A percentile compares a stretch with the other conserved stretches of the same genome.
Conservation (phyloP, 1,140 invertebrate species). For the Neuroterus valhalla region DNA sequence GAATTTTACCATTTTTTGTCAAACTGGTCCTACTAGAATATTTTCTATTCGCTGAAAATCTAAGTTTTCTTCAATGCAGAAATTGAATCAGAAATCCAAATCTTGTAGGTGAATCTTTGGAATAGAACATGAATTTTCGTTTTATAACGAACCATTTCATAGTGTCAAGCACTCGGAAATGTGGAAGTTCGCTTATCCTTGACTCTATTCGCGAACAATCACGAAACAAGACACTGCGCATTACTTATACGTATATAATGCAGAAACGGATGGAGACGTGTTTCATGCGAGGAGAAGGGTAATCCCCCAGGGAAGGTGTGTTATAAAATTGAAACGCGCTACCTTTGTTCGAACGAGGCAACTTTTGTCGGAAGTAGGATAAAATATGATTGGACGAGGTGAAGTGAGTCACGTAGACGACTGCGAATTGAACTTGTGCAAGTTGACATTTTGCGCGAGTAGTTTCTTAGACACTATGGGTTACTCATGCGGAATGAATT, state of each 20-base stretch:
- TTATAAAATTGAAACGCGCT: constrained; percentile 65
- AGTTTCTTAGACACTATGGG: no score
- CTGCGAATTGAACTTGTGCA: background rate
- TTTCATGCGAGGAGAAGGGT: constrained; percentile 47
- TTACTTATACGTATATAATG: constrained; percentile 34
- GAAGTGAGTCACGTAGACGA: constrained; percentile 31
- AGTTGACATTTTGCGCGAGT: background rate
- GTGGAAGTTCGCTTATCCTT: background rate
- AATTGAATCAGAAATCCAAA: no score
- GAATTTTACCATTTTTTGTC: constrained; percentile 10
- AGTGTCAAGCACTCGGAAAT: no score
- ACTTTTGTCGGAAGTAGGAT: constrained; percentile 15
- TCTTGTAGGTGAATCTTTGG: no score
- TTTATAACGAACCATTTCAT: background rate
- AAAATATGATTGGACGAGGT: constrained; percentile 28
- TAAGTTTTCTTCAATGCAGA: no score
- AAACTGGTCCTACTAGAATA: background rate
- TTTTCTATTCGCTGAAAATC: no score
- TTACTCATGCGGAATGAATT: no score
- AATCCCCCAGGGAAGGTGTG: constrained; percentile 52
- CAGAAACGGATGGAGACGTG: constrained; percentile 33
- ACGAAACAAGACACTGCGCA: constrained; percentile 9
- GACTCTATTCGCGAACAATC: constrained; percentile 25
- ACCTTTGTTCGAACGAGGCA: constrained; percentile 53
- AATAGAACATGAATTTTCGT: background rate